Evolutionary conservation across 2,797 vertebrate species (phyloP), one percentile per base, ranked within the genome.

Genomic region (Acridotheres tristis): DNA sequence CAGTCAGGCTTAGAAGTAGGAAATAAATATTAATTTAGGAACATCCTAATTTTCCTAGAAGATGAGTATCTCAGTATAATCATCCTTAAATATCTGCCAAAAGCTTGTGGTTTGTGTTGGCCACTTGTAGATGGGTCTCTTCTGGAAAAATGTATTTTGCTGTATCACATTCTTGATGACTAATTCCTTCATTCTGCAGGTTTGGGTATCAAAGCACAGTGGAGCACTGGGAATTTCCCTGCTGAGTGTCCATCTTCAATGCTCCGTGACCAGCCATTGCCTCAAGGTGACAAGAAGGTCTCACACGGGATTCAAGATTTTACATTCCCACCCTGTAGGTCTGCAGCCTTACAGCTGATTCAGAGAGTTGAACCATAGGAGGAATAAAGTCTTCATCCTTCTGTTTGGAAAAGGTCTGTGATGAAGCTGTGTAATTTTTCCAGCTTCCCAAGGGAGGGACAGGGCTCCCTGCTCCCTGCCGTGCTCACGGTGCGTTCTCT

Each of bases 401-500:
- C n/a, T 51, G 7, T 63, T 61, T 59, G 76, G 54, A 40, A 42
- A 45, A 53, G 48, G 5, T 65, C 42, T 68, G 0, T 48, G 40
- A 6, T 86, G 80, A 69, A 81, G 57, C 45, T 38, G 2, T 26
- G 9, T 32, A 5, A 40, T 30, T 19, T 25, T 65, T 51, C 17
- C 47, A 34, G 45, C 23, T 77, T 32, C 55, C 58, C 38, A 30
- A 27, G 50, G 40, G 11, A 16, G 63, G 55, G 55, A 10, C 4
- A 2, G 72, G 30, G 30, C 3, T 25, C 72, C 0, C 1, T 19
- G 51, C 51, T 89, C 48, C 59, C 65, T 68, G 81, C 48, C 1
- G 0, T 1, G 3, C 57, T 34, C 3, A 0, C 0, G 27, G 21
- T 45, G 47, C 54, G 40, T 42, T 42, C 40, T 42, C 67, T 81